Evolutionary conservation across 1,140 invertebrate species (phyloP).

Genomic region (Proctacanthus coquilletti): DNA sequence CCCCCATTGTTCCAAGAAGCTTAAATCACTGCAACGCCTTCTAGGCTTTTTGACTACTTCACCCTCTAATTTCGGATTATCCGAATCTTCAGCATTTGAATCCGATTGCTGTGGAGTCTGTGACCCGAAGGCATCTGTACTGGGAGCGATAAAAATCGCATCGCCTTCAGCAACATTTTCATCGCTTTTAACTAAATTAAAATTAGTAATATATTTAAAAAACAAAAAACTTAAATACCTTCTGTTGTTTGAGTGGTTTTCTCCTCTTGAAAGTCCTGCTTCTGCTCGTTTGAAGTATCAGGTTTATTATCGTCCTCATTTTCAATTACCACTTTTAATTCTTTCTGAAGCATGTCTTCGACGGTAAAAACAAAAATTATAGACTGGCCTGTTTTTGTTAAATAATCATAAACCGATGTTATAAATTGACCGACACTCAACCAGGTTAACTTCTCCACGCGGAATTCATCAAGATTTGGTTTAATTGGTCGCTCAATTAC

Average conservation of each 20-base stretch:
- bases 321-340: slow-evolving; percentile 1
- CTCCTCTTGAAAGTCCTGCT: not conserved
- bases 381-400: slow-evolving; percentile 4
- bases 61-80: slow-evolving; percentile 4
- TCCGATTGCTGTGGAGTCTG: not conserved
- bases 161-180: not conserved
- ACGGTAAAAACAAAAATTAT: slow-evolving; percentile 4
- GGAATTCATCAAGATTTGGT: slow-evolving; percentile 7
- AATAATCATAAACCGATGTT: slow-evolving; percentile 4
- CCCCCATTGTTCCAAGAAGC: slow-evolving; percentile 51
- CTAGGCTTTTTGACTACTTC: slow-evolving; percentile 38
- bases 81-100: slow-evolving; percentile 6
- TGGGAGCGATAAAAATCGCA: not conserved
- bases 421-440: slow-evolving; percentile 9
- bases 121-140: not conserved
- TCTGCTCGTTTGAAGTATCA: not conserved
- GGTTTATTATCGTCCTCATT: not conserved
- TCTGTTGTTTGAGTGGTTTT: no score
- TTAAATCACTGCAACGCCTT: slow-evolving; percentile 46
- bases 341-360: slow-evolving; percentile 5
- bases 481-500: not conserved
- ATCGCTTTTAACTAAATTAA: not conserved
- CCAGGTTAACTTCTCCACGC: slow-evolving; percentile 8
- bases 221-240: no score
- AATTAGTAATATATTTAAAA: no score